Evolutionary conservation across 2,888 invertebrate genomes (phyloP), one percentile per base, ranked within the genome.

Genomic region (Ophraella communa): DNA sequence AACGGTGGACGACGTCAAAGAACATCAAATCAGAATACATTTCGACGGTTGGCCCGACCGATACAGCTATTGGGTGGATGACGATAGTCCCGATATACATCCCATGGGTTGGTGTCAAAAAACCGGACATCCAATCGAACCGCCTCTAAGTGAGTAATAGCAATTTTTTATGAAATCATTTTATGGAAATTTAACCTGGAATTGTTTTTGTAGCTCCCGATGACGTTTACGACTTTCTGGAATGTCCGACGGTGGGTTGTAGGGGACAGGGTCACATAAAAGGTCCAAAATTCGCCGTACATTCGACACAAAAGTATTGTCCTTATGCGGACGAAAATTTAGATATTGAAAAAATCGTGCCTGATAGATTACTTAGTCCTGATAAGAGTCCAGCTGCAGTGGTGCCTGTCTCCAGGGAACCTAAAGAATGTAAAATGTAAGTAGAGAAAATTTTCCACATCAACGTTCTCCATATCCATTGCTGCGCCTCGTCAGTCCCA

Each of bases 71-170:
- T 95, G 95, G 94, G 84, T 95, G 63, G 95, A 96, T 76, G 96
- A 96, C 80, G 95, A 96, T 82, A 91, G 89, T 70, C 88, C 92
- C 0, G 95, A 96, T 81, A 87, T 97, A 74, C 95, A 96, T 84
- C 96, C 96, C 0, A 89, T 93, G 67, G 93, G 93, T 33, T 97
- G 96, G 95, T 95, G 95, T 79, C 86, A 89, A 68, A 93, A 93
- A 82, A 95, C 95, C 1, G 91, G 91, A 1, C 96, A 96, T 80
- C 91, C 92, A 0, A 82, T 96, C 23, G 93, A 95, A 79, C 89
- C 92, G 8, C 96, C 96, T 11, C 85, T 94, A 47, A 91, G 92
- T 89, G 80, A 87, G 88, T 84, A n/a, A n/a, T n/a, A n/a, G n/a
- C n/a, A n/a, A n/a, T n/a, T n/a, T n/a, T n/a, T n/a, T n/a, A n/a